Conservation (phyloP, 2,888 invertebrate species). For the Nomada goodeniana region DNA sequence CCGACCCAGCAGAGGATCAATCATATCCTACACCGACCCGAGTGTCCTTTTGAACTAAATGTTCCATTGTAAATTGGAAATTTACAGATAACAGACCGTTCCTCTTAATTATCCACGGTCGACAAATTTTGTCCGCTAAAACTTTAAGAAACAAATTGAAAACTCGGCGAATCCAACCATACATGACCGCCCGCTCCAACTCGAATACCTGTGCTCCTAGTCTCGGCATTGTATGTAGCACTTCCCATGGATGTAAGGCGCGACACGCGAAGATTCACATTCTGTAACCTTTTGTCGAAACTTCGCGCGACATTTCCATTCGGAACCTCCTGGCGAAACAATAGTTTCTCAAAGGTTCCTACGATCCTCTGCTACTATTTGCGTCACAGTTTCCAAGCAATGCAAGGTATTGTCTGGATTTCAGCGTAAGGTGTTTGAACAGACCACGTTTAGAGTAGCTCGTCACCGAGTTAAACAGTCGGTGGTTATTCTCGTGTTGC, state of each 20-base stretch:
- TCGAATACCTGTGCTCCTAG: background rate
- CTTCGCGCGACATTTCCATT: conserved; percentile 12
- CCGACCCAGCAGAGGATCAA: conserved; percentile 16
- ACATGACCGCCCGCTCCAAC: too few species aligned
- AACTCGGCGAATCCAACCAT: too few species aligned
- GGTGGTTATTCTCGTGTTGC: conserved; percentile 23
- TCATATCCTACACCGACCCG: background rate
- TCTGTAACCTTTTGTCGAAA: background rate
- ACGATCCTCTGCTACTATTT: background rate
- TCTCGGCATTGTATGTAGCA: background rate
- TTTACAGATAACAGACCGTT: background rate
- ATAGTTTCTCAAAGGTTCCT: background rate
- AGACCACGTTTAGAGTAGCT: background rate
- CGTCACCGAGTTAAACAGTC: conserved; percentile 4
- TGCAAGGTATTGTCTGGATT: background rate
- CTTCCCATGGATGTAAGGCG: background rate
- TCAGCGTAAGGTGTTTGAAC: background rate
- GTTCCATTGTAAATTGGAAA: conserved; percentile 8
- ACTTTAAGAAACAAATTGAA: too few species aligned
- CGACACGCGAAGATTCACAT: background rate
- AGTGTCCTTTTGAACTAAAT: background rate
- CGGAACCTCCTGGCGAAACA: background rate
- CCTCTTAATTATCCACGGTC: conserved; percentile 34
- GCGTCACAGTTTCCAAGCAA: background rate
- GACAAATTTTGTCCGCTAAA: background rate